Evolutionary conservation across 2,113 vertebrate species (phyloP).

Genomic region (Caranx ignobilis): DNA sequence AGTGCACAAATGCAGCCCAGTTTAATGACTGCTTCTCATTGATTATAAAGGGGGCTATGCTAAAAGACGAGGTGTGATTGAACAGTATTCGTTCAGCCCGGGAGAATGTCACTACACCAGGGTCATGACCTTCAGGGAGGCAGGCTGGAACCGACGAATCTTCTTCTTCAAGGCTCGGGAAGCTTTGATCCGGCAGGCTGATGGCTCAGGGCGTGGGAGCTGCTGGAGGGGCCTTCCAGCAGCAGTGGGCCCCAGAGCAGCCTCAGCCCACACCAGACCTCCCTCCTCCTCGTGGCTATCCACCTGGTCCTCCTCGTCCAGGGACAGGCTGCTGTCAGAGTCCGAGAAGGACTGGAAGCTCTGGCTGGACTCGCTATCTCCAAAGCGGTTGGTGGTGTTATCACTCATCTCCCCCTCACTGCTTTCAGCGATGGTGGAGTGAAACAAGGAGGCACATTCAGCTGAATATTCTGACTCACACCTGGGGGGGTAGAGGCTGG

Average conservation of each 20-base stretch:
- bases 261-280: conserved; percentile 85
- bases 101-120: conserved; percentile 85
- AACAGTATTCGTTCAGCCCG: conserved; percentile 36
- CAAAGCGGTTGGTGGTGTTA: conserved; percentile 90
- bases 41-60: conserved; percentile 29
- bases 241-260: conserved; percentile 72
- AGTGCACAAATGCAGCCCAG: conserved; percentile 38
- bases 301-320: conserved; percentile 80
- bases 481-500: conserved; percentile 62
- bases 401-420: conserved; percentile 91
- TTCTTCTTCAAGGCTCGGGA: conserved; percentile 95
- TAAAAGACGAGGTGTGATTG: conserved; percentile 34
- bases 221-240: conserved; percentile 71
- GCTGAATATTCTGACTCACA: conserved; percentile 90
- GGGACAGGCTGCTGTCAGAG: conserved; percentile 79
- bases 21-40: conserved; percentile 19
- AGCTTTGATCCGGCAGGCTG: conserved; percentile 93
- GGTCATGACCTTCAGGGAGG: conserved; percentile 95
- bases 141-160: conserved; percentile 93
- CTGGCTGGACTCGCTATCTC: conserved; percentile 90
- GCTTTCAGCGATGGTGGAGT: conserved; percentile 89
- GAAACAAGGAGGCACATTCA: conserved; percentile 87
- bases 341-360: conserved; percentile 81
- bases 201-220: conserved; percentile 82
- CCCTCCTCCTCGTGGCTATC: conserved; percentile 74